Evolutionary conservation across 2,797 vertebrate genomes (phyloP), one percentile per base, ranked within the genome.

Genomic region (Lithobates sylvaticus): DNA sequence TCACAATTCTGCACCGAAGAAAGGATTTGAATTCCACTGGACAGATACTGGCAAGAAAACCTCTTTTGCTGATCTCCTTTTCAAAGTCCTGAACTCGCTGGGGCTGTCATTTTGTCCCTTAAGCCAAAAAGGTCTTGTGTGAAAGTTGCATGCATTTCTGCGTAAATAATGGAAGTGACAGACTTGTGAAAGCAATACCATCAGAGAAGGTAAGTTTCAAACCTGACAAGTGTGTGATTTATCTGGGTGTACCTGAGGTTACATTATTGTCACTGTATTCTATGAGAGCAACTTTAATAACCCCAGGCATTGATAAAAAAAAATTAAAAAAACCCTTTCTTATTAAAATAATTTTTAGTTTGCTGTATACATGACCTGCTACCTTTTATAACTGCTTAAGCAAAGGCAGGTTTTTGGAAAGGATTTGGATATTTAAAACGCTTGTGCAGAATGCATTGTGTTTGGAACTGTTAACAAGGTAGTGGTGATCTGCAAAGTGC

Each of bases 101-200:
- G 86, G 69, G 80, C 80, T 65, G 88, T 78, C 83, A 86, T 88
- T 85, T 83, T 88, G 91, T 84, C 77, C 81, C 89, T 92, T 84
- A 68, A 82, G 79, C 84, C 74, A 73, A 86, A 71, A 89, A 82
- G 34, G 83, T 87, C 88, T 87, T 85, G 91, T 78, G 87, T 71
- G 94, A 97, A 98, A 98, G 96, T 98, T 98, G 95, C 88, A 50
- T 73, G 74, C 76, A 90, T 90, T 91, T 84, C 91, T 88, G 90
- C 75, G 88, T 88, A 91, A 91, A 91, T 84, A 88, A 93, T 94
- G 92, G 94, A 94, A 90, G 93, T 77, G 90, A 92, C 89, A 69
- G 89, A 92, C 92, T 91, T 91, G 90, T 93, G 93, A 92, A 86
- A 84, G 85, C 93, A 47, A 93, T 82, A 91, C 84, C 85, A 85